Base-by-base conservation (phyloP, 30 jellyfish, hydroid and myxozoan species). In the Hydractinia echinata region DNA sequence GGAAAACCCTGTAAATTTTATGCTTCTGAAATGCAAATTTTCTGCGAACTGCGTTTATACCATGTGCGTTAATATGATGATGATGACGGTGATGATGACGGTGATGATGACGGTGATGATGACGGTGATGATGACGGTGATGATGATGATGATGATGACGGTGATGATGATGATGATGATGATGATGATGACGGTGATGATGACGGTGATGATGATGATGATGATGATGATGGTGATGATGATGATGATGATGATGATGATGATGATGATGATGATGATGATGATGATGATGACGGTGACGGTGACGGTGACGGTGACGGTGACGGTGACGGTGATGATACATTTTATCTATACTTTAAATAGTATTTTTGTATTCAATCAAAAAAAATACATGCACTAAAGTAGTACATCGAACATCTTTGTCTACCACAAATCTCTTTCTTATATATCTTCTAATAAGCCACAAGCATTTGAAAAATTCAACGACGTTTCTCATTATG, bases 291-390 rank as follows among this genome's bases (percentile, higher is more conserved):
- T 58, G 68, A 58, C n/a, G 68, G n/a, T 58, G 68, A 58, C n/a
- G 68, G n/a, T 58, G 68, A 58, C n/a, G 68, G n/a, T 58, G 68
- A 58, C n/a, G 68, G n/a, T 58, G 68, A 58, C n/a, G 68, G n/a
- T 58, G 68, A 58, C n/a, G 68, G n/a, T 58, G 68, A 58, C n/a
- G 68, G n/a, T 58, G 68, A 58, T 58, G 68, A 58, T 58, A n/a
- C n/a, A n/a, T n/a, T n/a, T n/a, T n/a, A n/a, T n/a, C n/a, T n/a
- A n/a, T n/a, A n/a, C n/a, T n/a, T n/a, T n/a, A n/a, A n/a, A n/a
- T n/a, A n/a, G n/a, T n/a, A n/a, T n/a, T n/a, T n/a, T n/a, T n/a
- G n/a, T n/a, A n/a, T n/a, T n/a, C n/a, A n/a, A n/a, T n/a, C n/a
- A n/a, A n/a, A n/a, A n/a, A n/a, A n/a, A n/a, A n/a, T n/a, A n/a